Percentiles rank a stretch among this genome's conserved stretches.
phyloP scores from a whole-genome alignment of 1,140 invertebrate species.

The Sminthurinus signatus region DNA sequence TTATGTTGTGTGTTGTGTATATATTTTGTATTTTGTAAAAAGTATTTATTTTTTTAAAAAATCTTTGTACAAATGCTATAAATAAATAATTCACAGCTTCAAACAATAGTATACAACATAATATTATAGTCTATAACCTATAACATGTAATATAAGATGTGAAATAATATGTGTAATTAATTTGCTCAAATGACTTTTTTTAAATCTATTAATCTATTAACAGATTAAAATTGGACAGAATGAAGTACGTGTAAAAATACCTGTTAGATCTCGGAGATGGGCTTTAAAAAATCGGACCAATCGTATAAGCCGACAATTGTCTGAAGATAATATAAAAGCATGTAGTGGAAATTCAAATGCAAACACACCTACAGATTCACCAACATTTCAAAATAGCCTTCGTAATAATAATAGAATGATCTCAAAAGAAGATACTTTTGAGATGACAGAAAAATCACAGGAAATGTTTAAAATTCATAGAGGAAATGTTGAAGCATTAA shows the following conservation, averaged over 20 bases:
- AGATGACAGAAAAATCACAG: no score
- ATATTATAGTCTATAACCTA: no score
- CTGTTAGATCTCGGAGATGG: slow-evolving; percentile 64
- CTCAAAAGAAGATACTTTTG: background rate
- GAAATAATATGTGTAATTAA: no score
- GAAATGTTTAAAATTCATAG: slow-evolving; percentile 18
- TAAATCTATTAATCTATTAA: no score
- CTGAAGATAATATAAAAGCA: slow-evolving; percentile 29
- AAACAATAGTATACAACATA: no score
- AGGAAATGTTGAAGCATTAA: slow-evolving; percentile 38
- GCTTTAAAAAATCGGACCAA: slow-evolving; percentile 46
- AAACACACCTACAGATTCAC: slow-evolving; percentile 10
- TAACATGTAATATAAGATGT: no score
- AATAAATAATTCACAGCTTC: no score
- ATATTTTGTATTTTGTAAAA: no score
- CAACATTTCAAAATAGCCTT: background rate
- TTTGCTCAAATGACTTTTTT: no score
- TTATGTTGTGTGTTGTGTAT: no score
- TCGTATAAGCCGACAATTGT: slow-evolving; percentile 27
- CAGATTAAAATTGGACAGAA: slow-evolving; percentile 39
- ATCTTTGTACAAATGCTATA: background rate
- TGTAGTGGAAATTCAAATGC: background rate
- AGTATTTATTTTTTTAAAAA: no score
- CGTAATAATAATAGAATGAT: background rate
- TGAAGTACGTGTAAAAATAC: slow-evolving; percentile 48